A percentile compares a stretch with the other conserved stretches of the same genome.
phyloP scores from a whole-genome alignment of 2,888 invertebrate species.

The Nephrotoma guestfalica region DNA sequence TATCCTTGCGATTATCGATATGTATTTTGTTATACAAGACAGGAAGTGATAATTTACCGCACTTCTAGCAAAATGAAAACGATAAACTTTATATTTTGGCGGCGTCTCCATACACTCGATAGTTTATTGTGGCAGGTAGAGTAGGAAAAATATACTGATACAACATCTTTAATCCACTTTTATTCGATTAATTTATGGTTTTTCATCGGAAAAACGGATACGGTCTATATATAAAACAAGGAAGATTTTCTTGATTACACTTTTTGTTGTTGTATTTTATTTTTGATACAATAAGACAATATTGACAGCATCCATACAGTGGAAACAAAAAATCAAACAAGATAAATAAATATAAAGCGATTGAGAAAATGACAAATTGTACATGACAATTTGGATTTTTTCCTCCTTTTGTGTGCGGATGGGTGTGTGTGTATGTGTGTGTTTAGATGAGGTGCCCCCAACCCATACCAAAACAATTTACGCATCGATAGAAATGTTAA shows the following conservation, averaged over 20 bases:
- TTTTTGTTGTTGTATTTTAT: neutral
- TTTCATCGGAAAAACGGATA: neutral
- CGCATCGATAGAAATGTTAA: neutral
- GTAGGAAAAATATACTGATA: neutral
- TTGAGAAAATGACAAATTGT: conserved; percentile 1
- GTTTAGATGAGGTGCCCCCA: neutral
- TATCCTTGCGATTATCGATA: neutral
- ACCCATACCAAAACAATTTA: neutral
- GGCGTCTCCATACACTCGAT: neutral
- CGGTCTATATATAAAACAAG: neutral
- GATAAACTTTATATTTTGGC: neutral
- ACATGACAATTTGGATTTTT: neutral
- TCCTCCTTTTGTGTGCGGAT: neutral
- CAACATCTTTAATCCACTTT: neutral
- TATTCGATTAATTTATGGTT: neutral
- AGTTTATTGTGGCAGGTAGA: neutral
- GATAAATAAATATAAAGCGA: neutral
- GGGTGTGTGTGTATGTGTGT: neutral
- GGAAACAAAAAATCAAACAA: neutral
- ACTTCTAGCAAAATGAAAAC: neutral
- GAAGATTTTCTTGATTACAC: neutral
- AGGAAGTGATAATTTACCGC: conserved; percentile 1
- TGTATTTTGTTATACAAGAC: neutral
- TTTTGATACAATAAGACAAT: conserved; percentile 3
- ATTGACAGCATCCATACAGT: conserved; percentile 1